phyloP scores from a whole-genome alignment of 2,113 vertebrate species.

The Paradoxurus hermaphroditus region DNA sequence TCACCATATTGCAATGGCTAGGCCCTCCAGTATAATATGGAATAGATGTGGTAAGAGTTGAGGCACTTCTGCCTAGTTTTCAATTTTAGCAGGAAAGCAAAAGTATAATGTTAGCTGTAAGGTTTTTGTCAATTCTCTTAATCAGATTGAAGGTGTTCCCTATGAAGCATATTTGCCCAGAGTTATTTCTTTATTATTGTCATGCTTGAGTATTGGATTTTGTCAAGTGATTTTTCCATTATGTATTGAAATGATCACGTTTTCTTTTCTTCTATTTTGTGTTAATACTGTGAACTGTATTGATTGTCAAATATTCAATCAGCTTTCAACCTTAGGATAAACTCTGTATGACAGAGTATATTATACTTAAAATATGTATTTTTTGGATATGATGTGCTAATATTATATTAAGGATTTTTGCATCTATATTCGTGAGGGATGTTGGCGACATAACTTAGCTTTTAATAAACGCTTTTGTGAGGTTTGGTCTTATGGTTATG shows the following conservation, averaged over 20 bases:
- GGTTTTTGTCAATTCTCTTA: neutral
- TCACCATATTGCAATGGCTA: neutral
- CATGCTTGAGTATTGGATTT: neutral
- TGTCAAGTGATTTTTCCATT: neutral
- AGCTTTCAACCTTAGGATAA: neutral
- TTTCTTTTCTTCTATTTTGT: neutral
- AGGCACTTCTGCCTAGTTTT: slow-evolving; percentile 10
- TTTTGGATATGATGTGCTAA: slow-evolving; percentile 16
- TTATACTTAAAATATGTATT: neutral
- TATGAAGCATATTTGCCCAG: neutral
- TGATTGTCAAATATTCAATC: slow-evolving; percentile 23
- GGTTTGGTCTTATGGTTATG: neutral
- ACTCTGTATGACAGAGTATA: neutral
- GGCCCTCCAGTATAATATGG: neutral
- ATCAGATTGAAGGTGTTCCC: neutral
- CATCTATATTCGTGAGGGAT: neutral
- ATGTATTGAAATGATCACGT: neutral
- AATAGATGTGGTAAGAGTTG: neutral
- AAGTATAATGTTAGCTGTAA: neutral
- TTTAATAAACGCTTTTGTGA: neutral
- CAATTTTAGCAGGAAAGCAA: neutral
- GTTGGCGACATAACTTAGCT: neutral
- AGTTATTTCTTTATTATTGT: slow-evolving; percentile 4
- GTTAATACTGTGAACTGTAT: neutral
- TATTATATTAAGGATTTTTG: neutral